Percentiles rank a stretch among this genome's conserved stretches.
phyloP scores from a whole-genome alignment of 2,797 vertebrate genomes.

The Myripristis murdjan region DNA sequence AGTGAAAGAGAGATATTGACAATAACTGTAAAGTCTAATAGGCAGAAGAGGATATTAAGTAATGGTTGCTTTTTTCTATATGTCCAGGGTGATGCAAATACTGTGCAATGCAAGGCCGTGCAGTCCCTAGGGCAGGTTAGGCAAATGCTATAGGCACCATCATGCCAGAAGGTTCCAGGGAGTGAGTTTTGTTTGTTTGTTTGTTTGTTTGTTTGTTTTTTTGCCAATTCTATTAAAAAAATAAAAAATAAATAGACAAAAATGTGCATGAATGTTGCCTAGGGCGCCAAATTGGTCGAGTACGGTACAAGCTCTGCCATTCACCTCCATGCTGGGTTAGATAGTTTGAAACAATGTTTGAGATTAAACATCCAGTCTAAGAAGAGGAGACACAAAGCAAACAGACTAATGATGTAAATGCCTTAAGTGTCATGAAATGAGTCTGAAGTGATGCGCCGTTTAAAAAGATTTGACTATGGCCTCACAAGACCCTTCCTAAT shows the following conservation, averaged over 20 bases:
- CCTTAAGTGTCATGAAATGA: not conserved
- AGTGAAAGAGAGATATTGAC: constrained; percentile 27
- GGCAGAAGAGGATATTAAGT: not conserved
- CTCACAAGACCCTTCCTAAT: not conserved
- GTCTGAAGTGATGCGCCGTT: constrained; percentile 3
- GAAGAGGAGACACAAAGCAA: constrained; percentile 15
- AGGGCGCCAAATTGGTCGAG: too few relatives aligned
- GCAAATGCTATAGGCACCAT: too few relatives aligned
- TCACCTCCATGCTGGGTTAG: not conserved
- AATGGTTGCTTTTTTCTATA: not conserved
- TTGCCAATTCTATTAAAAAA: too few relatives aligned
- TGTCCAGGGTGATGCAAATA: not conserved
- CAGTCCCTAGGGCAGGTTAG: too few relatives aligned
- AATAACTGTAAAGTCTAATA: constrained; percentile 11
- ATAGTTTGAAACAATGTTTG: constrained; percentile 7
- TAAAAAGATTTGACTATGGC: not conserved
- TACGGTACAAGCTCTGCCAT: not conserved
- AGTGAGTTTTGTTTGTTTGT: too few relatives aligned
- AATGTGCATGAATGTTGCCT: too few relatives aligned
- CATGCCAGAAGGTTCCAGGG: too few relatives aligned
- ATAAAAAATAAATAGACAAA: too few relatives aligned
- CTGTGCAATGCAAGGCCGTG: too few relatives aligned
- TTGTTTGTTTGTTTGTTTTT: too few relatives aligned
- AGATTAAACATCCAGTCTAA: constrained; percentile 32
- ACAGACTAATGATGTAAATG: constrained; percentile 22